Evolutionary conservation across 2,113 vertebrate genomes (phyloP).

Genomic region (Piaya cayana): DNA sequence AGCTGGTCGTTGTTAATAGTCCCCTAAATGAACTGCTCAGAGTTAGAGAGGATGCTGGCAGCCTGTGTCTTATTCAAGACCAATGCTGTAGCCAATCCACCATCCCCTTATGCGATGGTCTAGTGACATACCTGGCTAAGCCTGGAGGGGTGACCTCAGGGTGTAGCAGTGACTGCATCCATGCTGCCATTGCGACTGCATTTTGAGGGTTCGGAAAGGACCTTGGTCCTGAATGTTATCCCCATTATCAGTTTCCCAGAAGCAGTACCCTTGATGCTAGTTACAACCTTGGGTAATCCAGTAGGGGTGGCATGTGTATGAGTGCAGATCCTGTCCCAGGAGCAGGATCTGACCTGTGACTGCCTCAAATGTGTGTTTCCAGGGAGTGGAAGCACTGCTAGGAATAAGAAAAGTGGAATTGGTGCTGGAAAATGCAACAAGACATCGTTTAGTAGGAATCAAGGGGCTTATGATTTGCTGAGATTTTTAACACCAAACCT

Average conservation of each 20-base stretch:
- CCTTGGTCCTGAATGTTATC: not conserved
- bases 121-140: not conserved
- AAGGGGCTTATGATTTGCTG: not conserved
- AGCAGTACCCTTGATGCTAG: not conserved
- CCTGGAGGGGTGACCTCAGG: not conserved
- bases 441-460: not conserved
- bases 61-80: not conserved
- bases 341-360: not conserved
- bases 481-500: conserved; percentile 7
- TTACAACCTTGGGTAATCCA: not conserved
- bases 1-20: not conserved
- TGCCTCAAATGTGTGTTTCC: not conserved
- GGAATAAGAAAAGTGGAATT: not conserved
- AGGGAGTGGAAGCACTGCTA: not conserved
- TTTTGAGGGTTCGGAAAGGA: not conserved
- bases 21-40: not conserved
- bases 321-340: not conserved
- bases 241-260: not conserved
- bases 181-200: not conserved
- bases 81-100: not conserved
- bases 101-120: not conserved
- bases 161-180: not conserved
- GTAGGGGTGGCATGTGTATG: accelerated
- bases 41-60: not conserved
- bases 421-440: not conserved